phyloP scores from a whole-genome alignment of 2,797 vertebrate species.

The Neolamprologus multifasciatus region DNA sequence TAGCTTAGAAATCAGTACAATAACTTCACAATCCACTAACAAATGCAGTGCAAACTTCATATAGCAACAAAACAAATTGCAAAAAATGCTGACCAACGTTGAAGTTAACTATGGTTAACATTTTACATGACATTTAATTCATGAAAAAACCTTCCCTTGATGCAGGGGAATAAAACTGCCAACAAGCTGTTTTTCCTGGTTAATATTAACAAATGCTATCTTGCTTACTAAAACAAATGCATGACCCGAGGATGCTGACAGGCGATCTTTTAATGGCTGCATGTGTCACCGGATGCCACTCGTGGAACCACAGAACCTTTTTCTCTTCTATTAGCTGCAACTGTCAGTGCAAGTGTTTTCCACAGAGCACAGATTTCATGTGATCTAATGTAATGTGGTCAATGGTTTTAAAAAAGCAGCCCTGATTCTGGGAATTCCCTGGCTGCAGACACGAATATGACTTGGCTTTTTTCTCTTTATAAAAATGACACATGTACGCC shows the following conservation, averaged over 20 bases:
- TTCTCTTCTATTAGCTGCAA: background rate
- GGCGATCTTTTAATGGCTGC: background rate
- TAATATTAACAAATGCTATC: background rate
- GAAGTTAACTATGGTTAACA: background rate
- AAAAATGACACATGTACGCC: conserved; percentile 11
- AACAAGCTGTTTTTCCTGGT: background rate
- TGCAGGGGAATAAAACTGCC: background rate
- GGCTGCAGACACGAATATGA: background rate
- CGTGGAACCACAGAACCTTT: background rate
- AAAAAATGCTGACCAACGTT: background rate
- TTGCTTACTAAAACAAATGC: background rate
- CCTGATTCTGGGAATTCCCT: conserved; percentile 43
- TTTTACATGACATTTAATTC: background rate
- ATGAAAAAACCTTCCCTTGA: background rate
- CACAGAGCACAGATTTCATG: background rate
- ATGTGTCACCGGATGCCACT: background rate
- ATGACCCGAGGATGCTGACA: background rate
- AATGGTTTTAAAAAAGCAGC: background rate
- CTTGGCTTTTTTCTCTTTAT: background rate
- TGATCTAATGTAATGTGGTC: conserved; percentile 11
- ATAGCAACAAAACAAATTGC: background rate
- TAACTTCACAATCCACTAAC: background rate
- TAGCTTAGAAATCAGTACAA: background rate
- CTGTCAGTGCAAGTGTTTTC: background rate
- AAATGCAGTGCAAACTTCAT: background rate